Evolutionary conservation across 2,888 invertebrate species (phyloP), one percentile per base, ranked within the genome.

Genomic region (Loripinus fragilis): DNA sequence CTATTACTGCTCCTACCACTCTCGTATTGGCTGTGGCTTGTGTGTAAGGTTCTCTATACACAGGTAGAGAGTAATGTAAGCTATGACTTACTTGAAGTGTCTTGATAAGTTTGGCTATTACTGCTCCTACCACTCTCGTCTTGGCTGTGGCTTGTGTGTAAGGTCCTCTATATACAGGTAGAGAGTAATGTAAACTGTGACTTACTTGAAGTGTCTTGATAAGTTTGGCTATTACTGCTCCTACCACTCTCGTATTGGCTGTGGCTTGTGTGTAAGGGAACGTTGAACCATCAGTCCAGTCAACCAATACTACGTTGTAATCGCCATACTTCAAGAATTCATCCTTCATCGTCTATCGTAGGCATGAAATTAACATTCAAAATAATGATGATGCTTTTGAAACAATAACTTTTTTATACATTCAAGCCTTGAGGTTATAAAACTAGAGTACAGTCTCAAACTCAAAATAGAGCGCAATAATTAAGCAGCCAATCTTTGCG

Each of bases 131-230:
- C 3, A 93, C 48, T 15, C 48, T 15, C 10, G 93, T 91, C 83
- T 94, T 94, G n/a, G 93, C 93, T 8, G 93, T 91, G 1, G 94
- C 93, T 76, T 93, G 91, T 0, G n/a, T 90, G 86, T 94, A 94
- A 12, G 92, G 92, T n/a, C n/a, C n/a, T n/a, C n/a, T n/a, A n/a
- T n/a, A n/a, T n/a, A n/a, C n/a, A n/a, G n/a, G n/a, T n/a, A n/a
- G n/a, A n/a, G n/a, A n/a, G n/a, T n/a, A n/a, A n/a, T n/a, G n/a
- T n/a, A n/a, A n/a, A n/a, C n/a, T n/a, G n/a, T n/a, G n/a, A n/a
- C 38, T 2, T 33, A 60, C 60, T 33, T 60, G 60, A 20, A 60
- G 60, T 15, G 60, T 60, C 33, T 88, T 67, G 35, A 93, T 89
- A 15, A 93, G 86, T 60, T 90, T 81, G 1, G 92, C 93, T 28